Evolutionary conservation across 2,113 vertebrate species (phyloP).

Genomic region (Sprattus sprattus): DNA sequence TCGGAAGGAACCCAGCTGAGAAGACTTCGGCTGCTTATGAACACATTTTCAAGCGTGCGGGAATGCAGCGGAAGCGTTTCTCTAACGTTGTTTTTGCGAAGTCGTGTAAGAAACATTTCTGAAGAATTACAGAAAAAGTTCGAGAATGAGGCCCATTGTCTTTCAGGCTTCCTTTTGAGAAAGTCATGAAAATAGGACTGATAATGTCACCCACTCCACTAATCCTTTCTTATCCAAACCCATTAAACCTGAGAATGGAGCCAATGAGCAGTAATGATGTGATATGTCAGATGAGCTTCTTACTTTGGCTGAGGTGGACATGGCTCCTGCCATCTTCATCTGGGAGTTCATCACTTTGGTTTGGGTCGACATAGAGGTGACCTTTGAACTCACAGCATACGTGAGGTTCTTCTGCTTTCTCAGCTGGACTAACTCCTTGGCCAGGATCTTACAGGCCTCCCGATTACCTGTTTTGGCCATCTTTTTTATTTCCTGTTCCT

Average conservation of each 20-base stretch:
- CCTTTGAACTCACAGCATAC: constrained; percentile 95
- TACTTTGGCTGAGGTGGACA: constrained; percentile 95
- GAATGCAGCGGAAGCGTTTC: no score
- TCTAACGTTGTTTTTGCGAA: no score
- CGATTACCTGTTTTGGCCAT: constrained; percentile 96
- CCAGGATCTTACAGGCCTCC: constrained; percentile 93
- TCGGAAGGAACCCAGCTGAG: no score
- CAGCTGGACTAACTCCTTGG: constrained; percentile 92
- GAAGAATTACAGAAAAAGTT: no score
- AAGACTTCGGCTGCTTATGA: no score
- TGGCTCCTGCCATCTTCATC: constrained; percentile 98
- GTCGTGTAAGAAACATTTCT: no score
- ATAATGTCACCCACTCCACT: no score
- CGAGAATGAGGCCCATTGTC: no score
- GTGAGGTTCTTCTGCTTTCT: constrained; percentile 94
- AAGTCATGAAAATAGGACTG: no score
- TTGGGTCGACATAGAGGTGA: constrained; percentile 94
- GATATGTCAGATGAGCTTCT: constrained; percentile 26
- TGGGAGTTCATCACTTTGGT: constrained; percentile 99
- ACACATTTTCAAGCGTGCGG: no score
- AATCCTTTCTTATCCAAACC: no score
- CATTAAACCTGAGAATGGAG: background rate
- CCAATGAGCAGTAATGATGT: background rate
- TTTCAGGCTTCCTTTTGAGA: no score
- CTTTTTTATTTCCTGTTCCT: constrained; percentile 99